Conservation (phyloP, 2,888 invertebrate species). For the Ferdinandea cuprea region DNA sequence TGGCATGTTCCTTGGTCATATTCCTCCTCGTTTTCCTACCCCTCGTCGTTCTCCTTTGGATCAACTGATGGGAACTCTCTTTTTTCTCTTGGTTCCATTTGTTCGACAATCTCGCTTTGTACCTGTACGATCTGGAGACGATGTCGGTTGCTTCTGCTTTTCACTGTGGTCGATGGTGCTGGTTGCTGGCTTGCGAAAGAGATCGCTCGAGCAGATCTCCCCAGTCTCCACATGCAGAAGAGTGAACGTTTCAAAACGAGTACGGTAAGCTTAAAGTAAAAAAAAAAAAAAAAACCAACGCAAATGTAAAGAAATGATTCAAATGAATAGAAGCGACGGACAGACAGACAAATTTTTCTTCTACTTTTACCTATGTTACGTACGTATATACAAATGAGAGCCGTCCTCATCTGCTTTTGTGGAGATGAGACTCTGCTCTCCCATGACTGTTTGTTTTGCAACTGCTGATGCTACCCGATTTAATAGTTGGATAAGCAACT, state of each 20-base stretch:
- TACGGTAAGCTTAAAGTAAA: too few relatives aligned
- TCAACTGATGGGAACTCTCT: slow-evolving; percentile 55
- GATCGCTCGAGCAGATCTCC: slow-evolving; percentile 60
- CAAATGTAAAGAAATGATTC: slow-evolving; percentile 67
- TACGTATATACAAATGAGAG: slow-evolving; percentile 65
- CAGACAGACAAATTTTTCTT: slow-evolving; percentile 74
- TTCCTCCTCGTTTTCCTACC: slow-evolving; percentile 50
- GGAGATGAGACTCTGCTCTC: slow-evolving; percentile 21
- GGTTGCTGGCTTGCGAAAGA: slow-evolving; percentile 32
- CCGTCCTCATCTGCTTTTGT: slow-evolving; percentile 5
- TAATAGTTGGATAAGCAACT: slow-evolving; percentile 56
- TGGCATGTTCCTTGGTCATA: slow-evolving; percentile 61
- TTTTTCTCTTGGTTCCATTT: slow-evolving; percentile 59
- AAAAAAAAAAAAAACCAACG: slow-evolving; percentile 26
- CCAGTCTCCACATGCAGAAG: slow-evolving; percentile 49
- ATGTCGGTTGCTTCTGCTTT: slow-evolving; percentile 68
- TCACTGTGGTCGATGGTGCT: slow-evolving; percentile 21
- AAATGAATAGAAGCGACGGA: slow-evolving; percentile 71
- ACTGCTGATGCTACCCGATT: slow-evolving; percentile 41
- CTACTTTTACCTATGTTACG: slow-evolving; percentile 52
- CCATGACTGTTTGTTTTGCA: slow-evolving; percentile 46
- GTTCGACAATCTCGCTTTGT: slow-evolving; percentile 61
- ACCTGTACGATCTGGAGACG: slow-evolving; percentile 66
- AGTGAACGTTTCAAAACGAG: slow-evolving; percentile 39
- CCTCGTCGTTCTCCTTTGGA: slow-evolving; percentile 38